Percentiles rank a stretch among this genome's conserved stretches.
Conservation (phyloP, 2,797 vertebrate species). For the Danio kyathit region DNA sequence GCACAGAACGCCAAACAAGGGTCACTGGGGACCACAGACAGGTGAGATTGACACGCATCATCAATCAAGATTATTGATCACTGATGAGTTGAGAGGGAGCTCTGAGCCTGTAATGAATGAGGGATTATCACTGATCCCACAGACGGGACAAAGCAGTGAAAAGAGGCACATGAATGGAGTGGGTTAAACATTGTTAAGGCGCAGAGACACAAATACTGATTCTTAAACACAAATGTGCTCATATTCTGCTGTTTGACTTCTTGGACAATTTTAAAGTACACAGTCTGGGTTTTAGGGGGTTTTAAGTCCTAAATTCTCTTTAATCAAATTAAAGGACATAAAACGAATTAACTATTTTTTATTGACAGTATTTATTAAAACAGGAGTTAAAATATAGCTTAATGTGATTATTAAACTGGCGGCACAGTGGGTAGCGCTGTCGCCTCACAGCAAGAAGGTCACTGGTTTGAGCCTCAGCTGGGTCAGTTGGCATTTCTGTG, state of each 20-base stretch:
- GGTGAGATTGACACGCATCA: conserved; percentile 64
- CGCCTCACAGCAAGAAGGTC: too few relatives aligned
- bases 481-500: too few relatives aligned
- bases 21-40: conserved; percentile 79
- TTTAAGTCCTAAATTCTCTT: too few relatives aligned
- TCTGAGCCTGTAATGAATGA: conserved; percentile 29
- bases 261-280: not conserved
- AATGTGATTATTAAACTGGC: too few relatives aligned
- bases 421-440: too few relatives aligned
- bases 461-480: too few relatives aligned
- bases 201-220: not conserved
- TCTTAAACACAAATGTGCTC: not conserved
- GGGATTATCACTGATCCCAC: conserved; percentile 31
- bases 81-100: conserved; percentile 4
- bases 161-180: conserved; percentile 13
- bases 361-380: too few relatives aligned
- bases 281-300: too few relatives aligned
- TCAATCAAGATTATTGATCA: conserved; percentile 25
- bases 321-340: too few relatives aligned
- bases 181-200: conserved; percentile 15
- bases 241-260: not conserved
- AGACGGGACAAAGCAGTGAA: conserved; percentile 17
- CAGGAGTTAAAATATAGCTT: too few relatives aligned
- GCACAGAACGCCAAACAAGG: conserved; percentile 69
- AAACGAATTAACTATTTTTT: too few relatives aligned